Percentiles rank a stretch among this genome's conserved stretches.
Conservation (phyloP, 2,113 vertebrate species). For the Notiomystis cincta region DNA sequence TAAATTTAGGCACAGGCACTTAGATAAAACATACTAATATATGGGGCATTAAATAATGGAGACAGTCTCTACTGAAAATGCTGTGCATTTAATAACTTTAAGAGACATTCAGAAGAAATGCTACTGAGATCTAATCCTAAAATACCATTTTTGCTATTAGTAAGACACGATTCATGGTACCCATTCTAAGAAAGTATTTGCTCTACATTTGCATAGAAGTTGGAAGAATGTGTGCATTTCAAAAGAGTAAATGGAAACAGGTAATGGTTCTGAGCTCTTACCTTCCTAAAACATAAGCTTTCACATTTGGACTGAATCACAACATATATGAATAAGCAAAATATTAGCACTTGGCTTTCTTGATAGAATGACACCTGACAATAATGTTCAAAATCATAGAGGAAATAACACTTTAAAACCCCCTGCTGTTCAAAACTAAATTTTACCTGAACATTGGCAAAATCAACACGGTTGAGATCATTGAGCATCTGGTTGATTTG, state of each 20-base stretch:
- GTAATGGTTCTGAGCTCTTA: background rate
- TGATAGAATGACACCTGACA: background rate
- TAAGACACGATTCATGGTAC: background rate
- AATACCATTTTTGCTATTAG: background rate
- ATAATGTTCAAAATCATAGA: background rate
- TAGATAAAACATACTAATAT: background rate
- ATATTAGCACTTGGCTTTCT: background rate
- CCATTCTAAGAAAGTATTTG: background rate
- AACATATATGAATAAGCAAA: background rate
- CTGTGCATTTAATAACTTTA: background rate
- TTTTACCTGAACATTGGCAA: conserved; percentile 97
- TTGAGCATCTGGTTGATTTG: conserved; percentile 99
- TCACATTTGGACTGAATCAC: background rate
- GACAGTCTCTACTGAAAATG: background rate
- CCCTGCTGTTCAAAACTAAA: background rate
- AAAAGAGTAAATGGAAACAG: background rate
- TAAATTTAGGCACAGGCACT: background rate
- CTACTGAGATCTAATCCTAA: background rate
- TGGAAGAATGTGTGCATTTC: background rate
- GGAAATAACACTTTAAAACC: background rate
- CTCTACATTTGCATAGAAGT: background rate
- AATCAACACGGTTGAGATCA: conserved; percentile 98
- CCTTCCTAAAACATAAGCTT: background rate
- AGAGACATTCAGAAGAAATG: background rate
- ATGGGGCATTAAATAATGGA: background rate